phyloP scores from a whole-genome alignment of 2,888 invertebrate species.

The Bruchidius siliquastri region DNA sequence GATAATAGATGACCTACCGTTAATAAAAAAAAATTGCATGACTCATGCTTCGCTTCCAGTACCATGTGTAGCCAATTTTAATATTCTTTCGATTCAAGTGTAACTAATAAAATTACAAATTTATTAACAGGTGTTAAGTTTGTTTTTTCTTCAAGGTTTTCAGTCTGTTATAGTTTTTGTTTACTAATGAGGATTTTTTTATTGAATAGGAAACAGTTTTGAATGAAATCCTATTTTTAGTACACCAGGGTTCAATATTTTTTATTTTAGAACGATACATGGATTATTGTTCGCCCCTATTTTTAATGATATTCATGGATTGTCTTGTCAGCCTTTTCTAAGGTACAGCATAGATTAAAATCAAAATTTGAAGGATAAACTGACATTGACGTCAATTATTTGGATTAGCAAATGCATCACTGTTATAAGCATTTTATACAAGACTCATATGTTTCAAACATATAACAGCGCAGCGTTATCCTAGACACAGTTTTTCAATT shows the following conservation, averaged over 20 bases:
- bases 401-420: too few relatives aligned
- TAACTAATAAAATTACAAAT: not conserved
- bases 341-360: too few relatives aligned
- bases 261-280: not conserved
- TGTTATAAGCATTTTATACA: too few relatives aligned
- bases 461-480: too few relatives aligned
- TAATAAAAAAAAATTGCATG: not conserved
- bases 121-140: not conserved
- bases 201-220: not conserved
- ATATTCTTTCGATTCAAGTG: not conserved
- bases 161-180: not conserved
- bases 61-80: not conserved
- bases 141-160: not conserved
- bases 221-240: not conserved
- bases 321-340: too few relatives aligned
- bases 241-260: not conserved
- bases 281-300: not conserved
- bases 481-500: too few relatives aligned
- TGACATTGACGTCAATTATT: too few relatives aligned
- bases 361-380: too few relatives aligned
- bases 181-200: not conserved
- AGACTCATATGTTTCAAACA: too few relatives aligned
- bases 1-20: not conserved
- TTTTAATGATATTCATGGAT: not conserved
- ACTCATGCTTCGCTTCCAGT: not conserved